Evolutionary conservation across 2,888 invertebrate genomes (phyloP).

Genomic region (Diarsia dahlii): DNA sequence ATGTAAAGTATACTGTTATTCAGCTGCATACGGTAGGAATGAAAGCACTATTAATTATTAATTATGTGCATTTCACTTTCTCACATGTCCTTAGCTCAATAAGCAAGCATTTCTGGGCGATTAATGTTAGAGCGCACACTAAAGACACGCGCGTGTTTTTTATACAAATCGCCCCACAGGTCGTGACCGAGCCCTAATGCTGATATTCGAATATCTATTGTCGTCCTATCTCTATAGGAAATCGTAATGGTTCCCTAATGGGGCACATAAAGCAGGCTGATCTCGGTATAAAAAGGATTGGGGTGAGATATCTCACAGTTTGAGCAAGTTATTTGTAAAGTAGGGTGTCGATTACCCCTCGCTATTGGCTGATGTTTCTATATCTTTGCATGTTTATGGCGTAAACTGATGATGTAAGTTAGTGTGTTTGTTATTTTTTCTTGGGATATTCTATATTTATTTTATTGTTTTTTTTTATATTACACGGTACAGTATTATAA

Average conservation of each 20-base stretch:
- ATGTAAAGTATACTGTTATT: too few species aligned
- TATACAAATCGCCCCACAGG: background rate
- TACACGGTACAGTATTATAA: too few species aligned
- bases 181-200: conserved; percentile 20
- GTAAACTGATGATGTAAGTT: conserved; percentile 6
- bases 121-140: too few species aligned
- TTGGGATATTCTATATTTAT: background rate
- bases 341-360: conserved; percentile 23
- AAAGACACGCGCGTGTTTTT: background rate
- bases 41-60: too few species aligned
- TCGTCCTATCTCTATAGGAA: conserved; percentile 26
- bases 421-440: background rate
- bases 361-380: conserved; percentile 17
- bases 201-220: conserved; percentile 31
- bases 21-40: too few species aligned
- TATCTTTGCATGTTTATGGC: conserved; percentile 16
- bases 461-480: background rate
- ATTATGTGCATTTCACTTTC: too few species aligned
- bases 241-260: conserved; percentile 61
- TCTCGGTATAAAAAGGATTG: conserved; percentile 53
- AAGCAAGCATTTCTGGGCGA: too few species aligned
- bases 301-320: conserved; percentile 37
- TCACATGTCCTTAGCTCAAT: too few species aligned
- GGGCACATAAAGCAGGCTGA: conserved; percentile 42
- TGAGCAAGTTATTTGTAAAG: conserved; percentile 43